Base-by-base conservation (phyloP, 1,140 invertebrate genomes). In the Homalodisca vitripennis region DNA sequence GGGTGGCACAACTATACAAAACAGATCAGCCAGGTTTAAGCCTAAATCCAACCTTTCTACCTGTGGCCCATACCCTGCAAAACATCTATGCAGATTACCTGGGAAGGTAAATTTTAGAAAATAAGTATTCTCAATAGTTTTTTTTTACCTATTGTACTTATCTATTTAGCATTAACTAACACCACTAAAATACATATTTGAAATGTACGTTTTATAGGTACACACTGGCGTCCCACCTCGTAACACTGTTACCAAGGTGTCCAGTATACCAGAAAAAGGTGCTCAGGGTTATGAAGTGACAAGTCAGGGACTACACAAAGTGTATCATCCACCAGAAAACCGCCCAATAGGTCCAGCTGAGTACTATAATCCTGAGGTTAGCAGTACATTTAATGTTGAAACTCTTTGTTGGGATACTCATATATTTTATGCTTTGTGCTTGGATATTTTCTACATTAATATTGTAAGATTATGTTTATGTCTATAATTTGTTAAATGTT, bases 281-380 rank as follows among this genome's bases (percentile, higher is more conserved):
- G 27, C 55, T 10, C 14, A 60, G 26, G 55, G 55, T 12, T 60
- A 60, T 30, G 22, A 22, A 24, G 2, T 22, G 22, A 60, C 55
- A 12, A 3, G 13, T 22, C 22, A 60, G 14, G 55, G 55, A 26
- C 55, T 30, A 2, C 22, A 27, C 24, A 60, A 60, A 26, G 29
- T 60, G 13, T 30, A 27, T 13, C 26, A 26, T 26, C 55, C 55
- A 22, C 24, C 27, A 26, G 24, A 51, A 22, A 51, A 51, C n/a
- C 17, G 22, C 17, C 48, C 48, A 20, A 22, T 26, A 6, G 55
- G 27, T 30, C 55, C 55, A 3, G 29, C 55, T 2, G 10, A 22
- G 2, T 60, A 60, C 55, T 60, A 60, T n/a, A 60, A 60, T n/a
- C 55, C 55, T 27, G 6, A 60, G 55, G 55, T 60, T 27, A n/a